phyloP scores from a whole-genome alignment of 92 coral and sea anemone genomes.

The Zoanthus solanderi region DNA sequence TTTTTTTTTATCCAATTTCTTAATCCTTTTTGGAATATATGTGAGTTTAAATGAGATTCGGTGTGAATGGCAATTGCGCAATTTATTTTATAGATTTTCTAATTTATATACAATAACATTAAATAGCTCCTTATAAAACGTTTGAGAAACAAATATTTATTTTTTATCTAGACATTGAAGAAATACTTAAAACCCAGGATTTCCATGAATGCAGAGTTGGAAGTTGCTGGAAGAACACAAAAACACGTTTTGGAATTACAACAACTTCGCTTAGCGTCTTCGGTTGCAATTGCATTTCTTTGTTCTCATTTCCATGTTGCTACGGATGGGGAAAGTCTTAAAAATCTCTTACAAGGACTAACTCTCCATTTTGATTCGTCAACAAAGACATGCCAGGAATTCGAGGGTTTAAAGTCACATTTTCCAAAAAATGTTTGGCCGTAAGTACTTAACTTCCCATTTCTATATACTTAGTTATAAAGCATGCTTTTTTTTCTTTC shows the following conservation, averaged over 20 bases:
- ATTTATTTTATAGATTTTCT: no score
- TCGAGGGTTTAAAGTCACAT: not conserved
- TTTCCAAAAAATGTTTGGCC: not conserved
- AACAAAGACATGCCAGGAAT: not conserved
- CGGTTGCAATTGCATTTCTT: not conserved
- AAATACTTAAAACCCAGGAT: constrained; percentile 3
- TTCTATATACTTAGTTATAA: no score
- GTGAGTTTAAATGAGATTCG: no score
- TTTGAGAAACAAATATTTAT: no score
- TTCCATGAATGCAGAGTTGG: not conserved
- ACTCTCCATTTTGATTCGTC: not conserved
- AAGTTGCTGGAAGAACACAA: constrained; percentile 16
- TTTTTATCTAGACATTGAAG: no score
- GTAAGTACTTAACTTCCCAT: not conserved
- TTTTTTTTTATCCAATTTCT: no score
- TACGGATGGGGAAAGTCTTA: not conserved
- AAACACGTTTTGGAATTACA: not conserved
- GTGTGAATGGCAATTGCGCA: no score
- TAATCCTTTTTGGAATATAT: no score
- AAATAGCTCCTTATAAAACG: no score
- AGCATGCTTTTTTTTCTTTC: no score
- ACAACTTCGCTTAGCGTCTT: constrained; percentile 21
- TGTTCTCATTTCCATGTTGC: not conserved
- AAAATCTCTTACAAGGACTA: constrained; percentile 4
- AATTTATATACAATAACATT: no score